Base-by-base conservation (phyloP, 2,797 vertebrate genomes). In the Carapus acus region DNA sequence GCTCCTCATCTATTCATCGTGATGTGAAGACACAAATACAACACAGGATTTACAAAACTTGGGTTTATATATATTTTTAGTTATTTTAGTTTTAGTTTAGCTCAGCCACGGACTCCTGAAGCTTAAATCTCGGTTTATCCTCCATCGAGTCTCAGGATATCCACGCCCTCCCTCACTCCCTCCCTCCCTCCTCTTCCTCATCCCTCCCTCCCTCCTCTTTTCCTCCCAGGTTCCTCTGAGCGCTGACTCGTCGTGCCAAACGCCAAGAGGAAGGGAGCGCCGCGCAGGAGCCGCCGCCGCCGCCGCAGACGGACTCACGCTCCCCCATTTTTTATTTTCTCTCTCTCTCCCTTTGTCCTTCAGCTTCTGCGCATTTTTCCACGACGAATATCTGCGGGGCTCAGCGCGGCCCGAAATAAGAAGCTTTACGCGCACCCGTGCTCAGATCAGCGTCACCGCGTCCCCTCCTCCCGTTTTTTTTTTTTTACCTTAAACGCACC, bases 231-330 rank as follows among this genome's bases (percentile, higher is more conserved):
- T 66, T 43, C 52, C 56, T 70, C 67, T 58, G 41, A 33, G n/a
- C 2, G 15, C 8, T 55, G 54, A 69, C 19, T 29, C 17, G 65
- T 45, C 49, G 60, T 49, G 55, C 40, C 39, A 71, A 79, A 47
- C 78, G 78, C 67, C 67, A 27, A 33, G 43, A 60, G 75, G 76
- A 62, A 80, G 70, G 80, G 75, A 81, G 78, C 70, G 73, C 46
- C 73, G 36, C 11, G 46, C 12, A 43, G 39, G 43, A 51, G 17
- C 49, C 0, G 62, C 43, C 27, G n/a, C n/a, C n/a, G n/a, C n/a
- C n/a, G n/a, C n/a, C n/a, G n/a, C n/a, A n/a, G n/a, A n/a, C n/a
- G n/a, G n/a, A n/a, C n/a, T n/a, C n/a, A n/a, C n/a, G n/a, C n/a
- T n/a, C n/a, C n/a, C n/a, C n/a, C n/a, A n/a, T n/a, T n/a, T n/a